Base-by-base conservation (phyloP, 2,113 vertebrate species). In the Sinocyclocheilus anshuiensis region DNA sequence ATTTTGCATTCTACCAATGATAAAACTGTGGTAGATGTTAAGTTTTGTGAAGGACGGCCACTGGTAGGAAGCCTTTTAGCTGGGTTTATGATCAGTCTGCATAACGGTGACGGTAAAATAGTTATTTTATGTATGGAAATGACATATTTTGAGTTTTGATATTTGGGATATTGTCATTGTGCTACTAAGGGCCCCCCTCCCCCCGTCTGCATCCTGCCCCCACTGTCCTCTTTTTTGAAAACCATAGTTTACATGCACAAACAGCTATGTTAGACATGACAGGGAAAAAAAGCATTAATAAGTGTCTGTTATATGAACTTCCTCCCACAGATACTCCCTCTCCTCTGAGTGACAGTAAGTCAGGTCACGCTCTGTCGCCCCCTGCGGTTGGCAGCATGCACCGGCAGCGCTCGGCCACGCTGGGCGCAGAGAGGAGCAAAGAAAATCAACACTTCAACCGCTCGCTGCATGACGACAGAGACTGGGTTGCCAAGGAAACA, bases 391-490 rank as follows among this genome's bases (percentile, higher is more conserved):
- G 91, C 53, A 89, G 84, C 3, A 86, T 92, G 79, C 91, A 80
- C 84, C 90, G 90, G 65, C 91, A 92, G 22, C 86, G 91, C 0
- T 92, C 92, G 84, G 92, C 92, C 36, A 93, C 92, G 20, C 20
- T 92, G 78, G 90, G 92, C 50, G 42, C 63, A 4, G 93, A 95
- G 13, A 92, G 92, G 78, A 94, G 86, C 92, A 94, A 87, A 22
- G 95, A 95, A 89, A 95, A 87, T 87, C 93, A 89, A 50, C 48
- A 91, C 89, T 79, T 86, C 0, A 91, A 92, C 76, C 86, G 86
- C 82, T 91, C 90, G 77, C 93, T 87, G 81, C 92, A 69, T 83
- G 94, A 92, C 26, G 86, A 92, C 48, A 83, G 88, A 85, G 93
- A 93, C 82, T 91, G 74, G 77, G 74, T 89, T 77, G 18, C 81